phyloP scores from a whole-genome alignment of 2,113 vertebrate species.

The Podiceps cristatus region DNA sequence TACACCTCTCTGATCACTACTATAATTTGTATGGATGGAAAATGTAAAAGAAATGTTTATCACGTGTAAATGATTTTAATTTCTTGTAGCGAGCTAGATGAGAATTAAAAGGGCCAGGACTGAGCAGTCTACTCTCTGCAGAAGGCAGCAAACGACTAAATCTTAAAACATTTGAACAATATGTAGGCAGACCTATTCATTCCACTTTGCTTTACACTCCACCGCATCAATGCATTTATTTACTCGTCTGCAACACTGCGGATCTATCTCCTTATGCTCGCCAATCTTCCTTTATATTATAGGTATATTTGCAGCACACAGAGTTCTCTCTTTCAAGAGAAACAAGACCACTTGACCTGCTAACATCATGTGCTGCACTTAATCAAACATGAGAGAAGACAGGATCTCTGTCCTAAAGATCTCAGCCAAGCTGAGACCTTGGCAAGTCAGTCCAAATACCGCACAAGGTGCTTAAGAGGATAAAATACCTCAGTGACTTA shows the following conservation, averaged over 20 bases:
- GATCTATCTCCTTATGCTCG: neutral
- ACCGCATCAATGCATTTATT: neutral
- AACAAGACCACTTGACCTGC: neutral
- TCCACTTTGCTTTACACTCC: neutral
- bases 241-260: no score
- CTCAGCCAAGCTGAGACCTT: neutral
- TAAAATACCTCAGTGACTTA: neutral
- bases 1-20: neutral
- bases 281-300: neutral
- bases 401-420: neutral
- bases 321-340: neutral
- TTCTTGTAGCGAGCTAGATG: neutral
- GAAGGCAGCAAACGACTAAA: neutral
- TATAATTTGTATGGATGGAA: neutral
- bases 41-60: neutral
- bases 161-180: neutral
- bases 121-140: neutral
- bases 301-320: neutral
- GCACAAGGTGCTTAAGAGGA: fast-evolving
- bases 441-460: neutral
- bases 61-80: neutral
- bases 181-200: neutral
- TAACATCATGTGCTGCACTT: neutral
- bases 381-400: neutral
- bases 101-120: neutral